Evolutionary conservation across 2,113 vertebrate species (phyloP).

Genomic region (Burhinus oedicnemus): DNA sequence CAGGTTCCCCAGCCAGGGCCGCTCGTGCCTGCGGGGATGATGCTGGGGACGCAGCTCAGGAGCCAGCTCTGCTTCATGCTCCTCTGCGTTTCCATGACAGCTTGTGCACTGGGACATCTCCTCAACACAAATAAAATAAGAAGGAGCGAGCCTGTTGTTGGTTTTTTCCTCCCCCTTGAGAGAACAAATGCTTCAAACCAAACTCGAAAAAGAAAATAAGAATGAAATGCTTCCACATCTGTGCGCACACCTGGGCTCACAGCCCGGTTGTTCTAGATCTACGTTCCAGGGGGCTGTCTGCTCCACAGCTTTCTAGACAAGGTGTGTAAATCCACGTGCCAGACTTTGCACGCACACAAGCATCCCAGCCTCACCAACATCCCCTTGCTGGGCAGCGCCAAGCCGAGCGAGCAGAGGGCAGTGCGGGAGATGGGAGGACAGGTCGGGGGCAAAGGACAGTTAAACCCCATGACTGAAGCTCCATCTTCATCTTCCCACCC

Average conservation of each 20-base stretch:
- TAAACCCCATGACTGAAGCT: neutral
- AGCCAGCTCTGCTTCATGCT: neutral
- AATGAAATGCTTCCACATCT: neutral
- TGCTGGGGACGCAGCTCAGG: neutral
- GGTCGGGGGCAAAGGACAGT: neutral
- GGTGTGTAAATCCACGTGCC: neutral
- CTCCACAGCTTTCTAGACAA: neutral
- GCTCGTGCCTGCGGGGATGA: neutral
- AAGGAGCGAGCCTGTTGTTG: neutral
- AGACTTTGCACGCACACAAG: neutral
- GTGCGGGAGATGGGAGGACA: fast-evolving
- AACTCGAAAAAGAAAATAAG: neutral
- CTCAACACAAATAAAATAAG: neutral
- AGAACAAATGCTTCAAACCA: neutral
- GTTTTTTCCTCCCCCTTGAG: neutral
- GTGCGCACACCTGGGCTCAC: neutral
- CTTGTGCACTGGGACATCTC: neutral
- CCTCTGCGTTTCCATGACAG: neutral
- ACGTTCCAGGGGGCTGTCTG: neutral
- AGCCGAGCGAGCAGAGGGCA: neutral
- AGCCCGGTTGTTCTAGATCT: neutral
- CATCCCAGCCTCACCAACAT: neutral
- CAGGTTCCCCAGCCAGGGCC: neutral
- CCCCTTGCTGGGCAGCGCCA: neutral
- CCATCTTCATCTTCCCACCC: neutral